Conservation (phyloP, 2,888 invertebrate species). For the Buathra laborator region DNA sequence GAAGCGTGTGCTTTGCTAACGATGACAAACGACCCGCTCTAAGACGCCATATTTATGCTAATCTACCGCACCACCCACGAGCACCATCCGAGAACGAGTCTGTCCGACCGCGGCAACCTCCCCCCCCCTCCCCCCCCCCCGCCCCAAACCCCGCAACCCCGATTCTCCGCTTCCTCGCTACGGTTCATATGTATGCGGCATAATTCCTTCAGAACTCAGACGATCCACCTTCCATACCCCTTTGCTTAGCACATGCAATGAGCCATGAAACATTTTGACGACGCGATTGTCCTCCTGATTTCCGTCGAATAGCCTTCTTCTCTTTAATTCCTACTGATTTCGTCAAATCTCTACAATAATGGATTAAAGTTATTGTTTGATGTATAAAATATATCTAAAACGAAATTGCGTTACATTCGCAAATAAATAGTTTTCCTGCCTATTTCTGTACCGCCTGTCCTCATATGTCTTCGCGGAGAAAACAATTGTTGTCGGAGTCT, state of each 20-base stretch:
- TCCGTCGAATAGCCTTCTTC: conserved; percentile 24
- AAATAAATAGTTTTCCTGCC: no score
- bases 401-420: no score
- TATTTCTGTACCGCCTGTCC: no score
- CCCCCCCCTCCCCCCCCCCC: neutral
- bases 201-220: conserved; percentile 47
- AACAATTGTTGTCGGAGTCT: no score
- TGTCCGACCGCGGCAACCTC: conserved; percentile 33
- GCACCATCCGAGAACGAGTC: conserved; percentile 54
- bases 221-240: conserved; percentile 12
- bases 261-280: conserved; percentile 50
- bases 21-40: conserved; percentile 84
- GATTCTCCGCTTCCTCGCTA: conserved; percentile 46
- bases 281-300: conserved; percentile 31
- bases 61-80: conserved; percentile 75
- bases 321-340: neutral
- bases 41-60: conserved; percentile 85
- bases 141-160: neutral
- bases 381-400: no score
- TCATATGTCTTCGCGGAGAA: no score
- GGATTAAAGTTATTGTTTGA: no score
- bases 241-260: conserved; percentile 38
- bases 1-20: conserved; percentile 85
- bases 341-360: no score
- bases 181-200: conserved; percentile 30